phyloP scores from a whole-genome alignment of 53 echinoderm and acorn worm genomes.

The Zoroaster sp. region DNA sequence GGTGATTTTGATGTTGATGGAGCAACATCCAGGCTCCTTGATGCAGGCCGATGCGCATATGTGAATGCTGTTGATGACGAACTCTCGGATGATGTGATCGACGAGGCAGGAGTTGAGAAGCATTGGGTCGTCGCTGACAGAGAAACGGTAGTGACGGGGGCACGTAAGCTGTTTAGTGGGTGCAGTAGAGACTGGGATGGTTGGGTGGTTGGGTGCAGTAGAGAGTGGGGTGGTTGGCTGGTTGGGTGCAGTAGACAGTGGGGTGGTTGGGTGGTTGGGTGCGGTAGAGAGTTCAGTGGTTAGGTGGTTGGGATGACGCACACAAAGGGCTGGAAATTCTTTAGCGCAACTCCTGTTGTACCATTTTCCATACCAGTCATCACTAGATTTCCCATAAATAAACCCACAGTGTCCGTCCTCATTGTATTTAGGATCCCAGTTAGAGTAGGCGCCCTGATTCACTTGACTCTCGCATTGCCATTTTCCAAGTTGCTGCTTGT shows the following conservation, averaged over 20 bases:
- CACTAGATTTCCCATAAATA: neutral
- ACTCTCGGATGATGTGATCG: conserved; percentile 16
- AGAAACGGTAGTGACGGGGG: conserved; percentile 1
- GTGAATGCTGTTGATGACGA: neutral
- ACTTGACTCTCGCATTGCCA: neutral
- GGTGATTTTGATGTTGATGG: conserved; percentile 1
- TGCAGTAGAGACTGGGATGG: too few relatives aligned
- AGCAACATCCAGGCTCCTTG: neutral
- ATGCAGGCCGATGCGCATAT: neutral
- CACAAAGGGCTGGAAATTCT: neutral
- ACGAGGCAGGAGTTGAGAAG: neutral
- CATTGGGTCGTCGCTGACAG: neutral
- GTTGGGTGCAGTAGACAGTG: too few relatives aligned
- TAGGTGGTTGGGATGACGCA: neutral
- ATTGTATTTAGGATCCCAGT: neutral
- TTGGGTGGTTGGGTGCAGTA: too few relatives aligned
- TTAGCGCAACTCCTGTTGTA: neutral
- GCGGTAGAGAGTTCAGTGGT: too few relatives aligned
- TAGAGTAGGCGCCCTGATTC: neutral
- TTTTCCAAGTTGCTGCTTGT: neutral
- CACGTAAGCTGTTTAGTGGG: too few relatives aligned
- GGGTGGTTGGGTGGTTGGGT: too few relatives aligned
- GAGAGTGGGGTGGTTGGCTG: too few relatives aligned
- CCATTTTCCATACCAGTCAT: neutral
- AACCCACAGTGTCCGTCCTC: neutral